Percentiles rank a stretch among this genome's conserved stretches.
These are phyloP conservation scores for Ameiurus melas DNA, from an alignment of 2,113 vertebrate species.

Conservation along the genomic window DNA sequence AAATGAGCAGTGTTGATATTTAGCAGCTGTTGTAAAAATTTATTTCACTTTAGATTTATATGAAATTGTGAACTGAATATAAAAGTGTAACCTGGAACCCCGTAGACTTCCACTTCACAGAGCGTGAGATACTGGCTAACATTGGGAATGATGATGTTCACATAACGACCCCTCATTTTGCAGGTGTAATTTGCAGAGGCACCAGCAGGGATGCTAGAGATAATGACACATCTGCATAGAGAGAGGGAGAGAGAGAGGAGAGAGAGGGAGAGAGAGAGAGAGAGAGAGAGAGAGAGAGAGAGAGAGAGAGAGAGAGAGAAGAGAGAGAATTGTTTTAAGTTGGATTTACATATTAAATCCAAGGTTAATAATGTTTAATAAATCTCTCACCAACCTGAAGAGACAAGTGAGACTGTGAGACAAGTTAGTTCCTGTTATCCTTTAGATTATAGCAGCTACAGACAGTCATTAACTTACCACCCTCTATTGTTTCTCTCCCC, in stretches of 20 bases:
- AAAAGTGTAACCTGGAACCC: too few relatives aligned
- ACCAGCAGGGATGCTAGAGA: neutral
- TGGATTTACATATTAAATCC: too few relatives aligned
- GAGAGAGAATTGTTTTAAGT: neutral
- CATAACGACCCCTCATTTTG: neutral
- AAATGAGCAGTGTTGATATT: too few relatives aligned
- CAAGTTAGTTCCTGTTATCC: neutral
- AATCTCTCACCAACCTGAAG: neutral
- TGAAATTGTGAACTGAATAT: neutral
- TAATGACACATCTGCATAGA: neutral
- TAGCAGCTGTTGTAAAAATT: neutral
- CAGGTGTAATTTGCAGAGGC: neutral
- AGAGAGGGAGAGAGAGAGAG: neutral
- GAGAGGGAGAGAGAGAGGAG: too few relatives aligned
- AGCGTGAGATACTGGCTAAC: neutral
- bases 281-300: neutral
- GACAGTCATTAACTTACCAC: too few relatives aligned
- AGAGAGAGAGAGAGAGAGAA: too few relatives aligned
- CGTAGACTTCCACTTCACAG: too few relatives aligned
- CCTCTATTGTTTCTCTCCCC: too few relatives aligned
- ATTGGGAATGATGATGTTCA: neutral
- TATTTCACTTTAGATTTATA: neutral
- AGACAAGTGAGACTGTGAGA: too few relatives aligned
- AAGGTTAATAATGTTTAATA: too few relatives aligned
- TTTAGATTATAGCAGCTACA: too few relatives aligned